Evolutionary conservation across 2,113 vertebrate species (phyloP).

Genomic region (Anhinga rufa): DNA sequence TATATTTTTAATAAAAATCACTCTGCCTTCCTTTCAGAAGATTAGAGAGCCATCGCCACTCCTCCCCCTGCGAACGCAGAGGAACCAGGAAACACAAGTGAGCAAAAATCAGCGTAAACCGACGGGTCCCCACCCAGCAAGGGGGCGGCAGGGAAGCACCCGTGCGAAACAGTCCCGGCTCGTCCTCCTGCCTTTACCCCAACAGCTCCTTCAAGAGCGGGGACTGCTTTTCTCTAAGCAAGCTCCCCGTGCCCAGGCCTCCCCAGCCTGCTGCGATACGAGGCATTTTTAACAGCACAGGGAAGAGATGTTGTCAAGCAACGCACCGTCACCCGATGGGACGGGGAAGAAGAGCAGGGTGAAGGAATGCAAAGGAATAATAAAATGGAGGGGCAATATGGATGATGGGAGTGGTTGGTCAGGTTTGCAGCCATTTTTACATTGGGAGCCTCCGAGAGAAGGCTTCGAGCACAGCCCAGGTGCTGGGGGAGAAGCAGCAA

Average conservation of each 20-base stretch:
- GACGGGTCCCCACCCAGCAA: accelerated
- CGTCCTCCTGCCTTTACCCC: neutral
- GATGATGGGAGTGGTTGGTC: accelerated
- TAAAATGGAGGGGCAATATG: neutral
- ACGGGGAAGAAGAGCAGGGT: neutral
- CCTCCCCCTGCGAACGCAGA: neutral
- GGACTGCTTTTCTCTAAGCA: accelerated
- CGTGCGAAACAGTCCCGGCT: accelerated
- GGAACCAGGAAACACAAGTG: neutral
- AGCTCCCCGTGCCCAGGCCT: accelerated
- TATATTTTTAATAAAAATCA: neutral
- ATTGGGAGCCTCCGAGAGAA: accelerated
- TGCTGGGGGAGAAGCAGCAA: neutral
- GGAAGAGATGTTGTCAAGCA: neutral
- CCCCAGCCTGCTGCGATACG: accelerated
- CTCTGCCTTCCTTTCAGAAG: neutral
- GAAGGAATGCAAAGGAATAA: neutral
- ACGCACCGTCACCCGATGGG: accelerated
- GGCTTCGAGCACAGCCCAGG: neutral
- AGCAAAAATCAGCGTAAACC: neutral
- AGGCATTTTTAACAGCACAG: accelerated
- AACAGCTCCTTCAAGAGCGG: neutral
- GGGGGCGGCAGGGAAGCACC: neutral
- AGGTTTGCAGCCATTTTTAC: neutral
- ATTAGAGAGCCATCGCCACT: accelerated